Evolutionary conservation across 1,140 invertebrate genomes (phyloP).

Genomic region (Cyrtorhinus lividipennis): DNA sequence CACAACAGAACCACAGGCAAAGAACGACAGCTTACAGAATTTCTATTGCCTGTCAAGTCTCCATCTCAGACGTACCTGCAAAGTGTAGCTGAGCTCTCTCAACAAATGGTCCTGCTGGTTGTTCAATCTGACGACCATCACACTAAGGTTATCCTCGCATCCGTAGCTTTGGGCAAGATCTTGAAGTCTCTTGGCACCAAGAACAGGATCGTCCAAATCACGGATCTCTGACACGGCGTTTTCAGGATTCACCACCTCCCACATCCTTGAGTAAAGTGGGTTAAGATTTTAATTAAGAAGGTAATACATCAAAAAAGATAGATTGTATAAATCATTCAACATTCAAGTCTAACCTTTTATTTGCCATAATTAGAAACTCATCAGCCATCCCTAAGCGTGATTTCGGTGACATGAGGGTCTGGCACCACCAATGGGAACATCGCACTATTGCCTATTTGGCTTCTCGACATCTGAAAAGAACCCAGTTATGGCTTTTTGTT

Average conservation of each 20-base stretch:
- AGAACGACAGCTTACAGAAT: no score
- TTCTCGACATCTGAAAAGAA: conserved; percentile 25
- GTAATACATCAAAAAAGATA: neutral
- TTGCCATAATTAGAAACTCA: conserved; percentile 65
- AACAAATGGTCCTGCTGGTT: conserved; percentile 57
- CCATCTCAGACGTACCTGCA: conserved; percentile 21
- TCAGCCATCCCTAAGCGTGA: conserved; percentile 59
- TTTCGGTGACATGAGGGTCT: conserved; percentile 58
- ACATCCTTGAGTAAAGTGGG: no score
- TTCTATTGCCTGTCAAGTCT: no score
- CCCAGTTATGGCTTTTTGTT: no score
- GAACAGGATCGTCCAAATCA: conserved; percentile 53
- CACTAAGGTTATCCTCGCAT: conserved; percentile 61
- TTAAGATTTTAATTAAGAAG: no score
- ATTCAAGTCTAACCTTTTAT: no score
- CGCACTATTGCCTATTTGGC: conserved; percentile 45
- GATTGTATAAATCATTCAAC: no score
- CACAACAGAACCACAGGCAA: no score
- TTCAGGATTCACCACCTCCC: conserved; percentile 57
- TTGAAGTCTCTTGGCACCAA: conserved; percentile 64
- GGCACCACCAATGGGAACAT: conserved; percentile 49
- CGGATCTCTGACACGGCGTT: conserved; percentile 59
- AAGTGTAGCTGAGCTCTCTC: conserved; percentile 54
- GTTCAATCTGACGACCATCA: conserved; percentile 57
- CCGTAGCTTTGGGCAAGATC: conserved; percentile 70